These are phyloP conservation scores for Garrulus glandarius DNA, from an alignment of 2,797 vertebrate genomes.

Conservation along the genomic window DNA sequence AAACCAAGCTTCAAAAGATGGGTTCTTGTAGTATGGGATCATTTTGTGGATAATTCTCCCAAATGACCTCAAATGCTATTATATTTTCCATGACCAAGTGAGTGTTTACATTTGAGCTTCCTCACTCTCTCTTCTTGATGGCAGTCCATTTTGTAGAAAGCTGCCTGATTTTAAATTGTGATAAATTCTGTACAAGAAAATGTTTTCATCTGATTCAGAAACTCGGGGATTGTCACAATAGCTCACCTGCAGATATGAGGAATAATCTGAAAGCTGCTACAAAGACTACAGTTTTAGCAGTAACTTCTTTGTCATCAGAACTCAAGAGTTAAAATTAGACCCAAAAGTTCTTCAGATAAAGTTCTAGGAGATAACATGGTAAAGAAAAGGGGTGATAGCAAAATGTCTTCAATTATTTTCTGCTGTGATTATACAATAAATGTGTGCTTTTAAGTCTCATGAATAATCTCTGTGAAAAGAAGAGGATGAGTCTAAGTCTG, in stretches of 20 bases:
- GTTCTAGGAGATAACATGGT: not conserved
- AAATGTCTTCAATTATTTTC: not conserved
- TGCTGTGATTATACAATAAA: not conserved
- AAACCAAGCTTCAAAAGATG: not conserved
- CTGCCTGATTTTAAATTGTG: not conserved
- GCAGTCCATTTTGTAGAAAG: not conserved
- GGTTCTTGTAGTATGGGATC: not conserved
- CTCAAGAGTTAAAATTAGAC: not conserved
- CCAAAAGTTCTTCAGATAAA: not conserved
- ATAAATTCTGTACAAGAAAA: not conserved
- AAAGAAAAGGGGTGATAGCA: not conserved
- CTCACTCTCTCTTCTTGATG: not conserved
- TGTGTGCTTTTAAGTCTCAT: not conserved
- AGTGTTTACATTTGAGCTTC: not conserved
- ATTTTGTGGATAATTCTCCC: not conserved
- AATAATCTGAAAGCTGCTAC: not conserved
- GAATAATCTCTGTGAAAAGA: not conserved
- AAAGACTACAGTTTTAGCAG: not conserved
- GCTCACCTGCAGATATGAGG: not conserved
- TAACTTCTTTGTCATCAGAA: not conserved
- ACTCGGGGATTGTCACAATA: not conserved
- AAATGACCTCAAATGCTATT: not conserved
- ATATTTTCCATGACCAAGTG: conserved; percentile 3
- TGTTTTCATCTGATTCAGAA: not conserved
- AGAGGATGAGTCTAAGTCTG: not conserved